Percentiles rank a stretch among this genome's conserved stretches.
These are phyloP conservation scores for Tichodroma muraria DNA, from an alignment of 2,113 vertebrate species.

Conservation along the genomic window DNA sequence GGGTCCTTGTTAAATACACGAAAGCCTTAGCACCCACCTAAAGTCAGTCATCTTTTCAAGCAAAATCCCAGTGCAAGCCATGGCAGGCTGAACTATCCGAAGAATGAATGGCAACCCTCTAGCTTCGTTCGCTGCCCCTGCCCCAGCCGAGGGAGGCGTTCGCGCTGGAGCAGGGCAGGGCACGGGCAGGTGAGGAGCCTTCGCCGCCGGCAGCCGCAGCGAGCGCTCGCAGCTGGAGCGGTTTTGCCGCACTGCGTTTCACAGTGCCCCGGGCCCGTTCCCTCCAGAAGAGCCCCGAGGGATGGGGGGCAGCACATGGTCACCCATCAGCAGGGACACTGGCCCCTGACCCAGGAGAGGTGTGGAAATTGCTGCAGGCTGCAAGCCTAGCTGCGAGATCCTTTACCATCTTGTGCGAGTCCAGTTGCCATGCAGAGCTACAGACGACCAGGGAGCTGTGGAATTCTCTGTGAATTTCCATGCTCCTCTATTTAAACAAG, in stretches of 20 bases:
- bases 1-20: background rate
- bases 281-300: background rate
- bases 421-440: background rate
- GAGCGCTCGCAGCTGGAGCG: background rate
- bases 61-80: background rate
- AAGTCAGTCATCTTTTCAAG: background rate
- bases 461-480: background rate
- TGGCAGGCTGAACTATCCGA: background rate
- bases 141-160: background rate
- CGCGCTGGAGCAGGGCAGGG: rapidly evolving
- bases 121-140: background rate
- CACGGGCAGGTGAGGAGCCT: background rate
- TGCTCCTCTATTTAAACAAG: background rate
- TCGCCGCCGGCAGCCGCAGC: rapidly evolving
- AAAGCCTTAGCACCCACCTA: background rate
- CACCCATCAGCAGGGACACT: background rate
- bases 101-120: background rate
- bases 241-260: background rate
- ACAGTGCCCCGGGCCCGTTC: rapidly evolving
- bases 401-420: background rate
- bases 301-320: background rate
- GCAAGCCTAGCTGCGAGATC: background rate
- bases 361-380: background rate
- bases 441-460: background rate
- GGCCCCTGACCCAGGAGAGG: background rate